These are phyloP conservation scores for Trachemys scripta DNA, from an alignment of 2,113 vertebrate genomes.

Conservation along the genomic window DNA sequence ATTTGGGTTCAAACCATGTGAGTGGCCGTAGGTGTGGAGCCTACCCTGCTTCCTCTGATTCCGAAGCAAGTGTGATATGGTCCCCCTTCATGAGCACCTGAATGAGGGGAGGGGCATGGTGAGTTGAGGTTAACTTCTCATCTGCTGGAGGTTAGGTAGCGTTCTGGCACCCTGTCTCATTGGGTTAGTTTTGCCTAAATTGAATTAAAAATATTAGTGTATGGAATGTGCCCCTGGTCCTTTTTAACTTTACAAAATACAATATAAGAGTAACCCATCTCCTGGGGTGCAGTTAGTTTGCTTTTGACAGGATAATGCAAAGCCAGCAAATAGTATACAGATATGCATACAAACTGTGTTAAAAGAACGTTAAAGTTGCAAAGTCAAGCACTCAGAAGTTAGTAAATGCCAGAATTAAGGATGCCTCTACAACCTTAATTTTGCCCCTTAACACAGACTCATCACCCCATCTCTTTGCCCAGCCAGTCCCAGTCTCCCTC, in stretches of 20 bases:
- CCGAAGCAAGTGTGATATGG: neutral
- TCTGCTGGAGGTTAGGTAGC: neutral
- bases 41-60: neutral
- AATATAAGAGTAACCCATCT: neutral
- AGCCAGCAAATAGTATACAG: neutral
- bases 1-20: neutral
- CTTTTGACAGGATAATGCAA: neutral
- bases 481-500: neutral
- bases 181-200: neutral
- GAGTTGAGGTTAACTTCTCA: neutral
- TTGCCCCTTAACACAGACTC: neutral
- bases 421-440: neutral
- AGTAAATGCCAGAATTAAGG: neutral
- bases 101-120: neutral
- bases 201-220: neutral
- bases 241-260: neutral
- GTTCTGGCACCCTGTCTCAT: neutral
- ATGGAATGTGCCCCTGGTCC: neutral
- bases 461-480: neutral
- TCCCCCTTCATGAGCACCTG: neutral
- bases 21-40: neutral
- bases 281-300: neutral
- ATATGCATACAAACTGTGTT: neutral
- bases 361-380: neutral
- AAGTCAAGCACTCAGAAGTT: neutral